Conservation (phyloP, 2,888 invertebrate genomes). For the Miltochrista miniata region DNA sequence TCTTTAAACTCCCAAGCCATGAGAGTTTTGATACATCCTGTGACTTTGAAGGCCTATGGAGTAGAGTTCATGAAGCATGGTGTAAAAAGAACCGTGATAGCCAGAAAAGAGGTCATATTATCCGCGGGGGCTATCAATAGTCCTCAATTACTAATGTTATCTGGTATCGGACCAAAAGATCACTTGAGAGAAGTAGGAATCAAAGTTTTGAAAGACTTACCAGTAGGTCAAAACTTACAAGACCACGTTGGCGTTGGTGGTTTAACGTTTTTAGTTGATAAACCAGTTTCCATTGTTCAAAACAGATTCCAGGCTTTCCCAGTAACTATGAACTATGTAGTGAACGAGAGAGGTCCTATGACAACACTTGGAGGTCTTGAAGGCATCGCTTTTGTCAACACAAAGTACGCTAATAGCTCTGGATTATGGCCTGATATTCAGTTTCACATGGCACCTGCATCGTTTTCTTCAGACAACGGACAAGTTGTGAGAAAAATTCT, state of each 20-base stretch:
- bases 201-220: slow-evolving; percentile 88
- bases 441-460: slow-evolving; percentile 96
- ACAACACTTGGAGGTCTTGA: slow-evolving; percentile 94
- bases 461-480: slow-evolving; percentile 91
- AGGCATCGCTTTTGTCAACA: slow-evolving; percentile 93
- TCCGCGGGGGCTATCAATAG: slow-evolving; percentile 96
- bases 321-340: slow-evolving; percentile 91
- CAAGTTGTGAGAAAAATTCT: slow-evolving; percentile 89
- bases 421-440: slow-evolving; percentile 94
- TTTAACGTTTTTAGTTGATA: slow-evolving; percentile 90
- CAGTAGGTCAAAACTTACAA: slow-evolving; percentile 92
- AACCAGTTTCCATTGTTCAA: slow-evolving; percentile 92
- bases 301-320: slow-evolving; percentile 90
- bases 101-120: slow-evolving; percentile 92
- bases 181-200: slow-evolving; percentile 89
- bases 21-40: slow-evolving; percentile 88
- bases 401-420: slow-evolving; percentile 90
- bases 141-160: slow-evolving; percentile 95
- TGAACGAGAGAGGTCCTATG: slow-evolving; percentile 92
- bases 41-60: slow-evolving; percentile 89
- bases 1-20: slow-evolving; percentile 92
- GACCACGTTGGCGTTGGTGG: slow-evolving; percentile 95
- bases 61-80: slow-evolving; percentile 92
- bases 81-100: slow-evolving; percentile 86
- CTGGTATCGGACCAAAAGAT: slow-evolving; percentile 90